A percentile compares a stretch with the other conserved stretches of the same genome.
Conservation (phyloP, 30 jellyfish, hydroid and myxozoan genomes). For the Phacellophora camtschatica region DNA sequence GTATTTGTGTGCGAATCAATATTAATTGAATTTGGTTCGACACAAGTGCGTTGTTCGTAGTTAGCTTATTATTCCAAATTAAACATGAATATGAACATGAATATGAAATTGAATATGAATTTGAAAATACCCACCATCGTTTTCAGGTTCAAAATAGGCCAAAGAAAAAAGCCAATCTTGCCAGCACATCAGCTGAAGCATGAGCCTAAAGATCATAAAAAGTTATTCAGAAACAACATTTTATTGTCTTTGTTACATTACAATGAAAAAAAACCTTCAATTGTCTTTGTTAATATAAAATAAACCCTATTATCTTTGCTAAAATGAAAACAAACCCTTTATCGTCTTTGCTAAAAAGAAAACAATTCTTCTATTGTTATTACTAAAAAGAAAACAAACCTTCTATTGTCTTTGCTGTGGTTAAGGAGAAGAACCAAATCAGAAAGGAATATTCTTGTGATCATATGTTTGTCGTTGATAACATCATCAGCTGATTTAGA, state of each 20-base stretch:
- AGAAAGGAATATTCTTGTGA: constrained; percentile 74
- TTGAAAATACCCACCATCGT: constrained; percentile 19
- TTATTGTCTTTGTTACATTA: too few species aligned
- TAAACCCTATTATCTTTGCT: too few species aligned
- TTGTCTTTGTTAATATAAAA: too few species aligned
- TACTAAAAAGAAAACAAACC: constrained; percentile 65
- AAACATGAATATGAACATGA: neutral
- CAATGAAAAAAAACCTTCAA: too few species aligned
- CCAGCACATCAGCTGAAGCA: constrained; percentile 99
- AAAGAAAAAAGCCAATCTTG: constrained; percentile 95
- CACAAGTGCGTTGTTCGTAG: too few species aligned
- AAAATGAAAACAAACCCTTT: too few species aligned
- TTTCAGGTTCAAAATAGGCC: constrained; percentile 83
- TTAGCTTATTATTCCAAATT: too few species aligned
- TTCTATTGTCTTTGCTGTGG: constrained; percentile 84
- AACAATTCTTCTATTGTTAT: too few species aligned
- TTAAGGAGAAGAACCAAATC: constrained; percentile 76
- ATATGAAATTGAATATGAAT: neutral
- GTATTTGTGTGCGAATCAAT: too few species aligned
- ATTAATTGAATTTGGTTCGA: too few species aligned
- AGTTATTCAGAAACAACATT: too few species aligned
- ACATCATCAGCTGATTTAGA: neutral
- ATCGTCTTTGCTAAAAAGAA: too few species aligned
- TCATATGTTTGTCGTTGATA: constrained; percentile 10
- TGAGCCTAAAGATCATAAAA: constrained; percentile 57